Evolutionary conservation across 1,140 invertebrate species (phyloP).

Genomic region (Diprion similis): DNA sequence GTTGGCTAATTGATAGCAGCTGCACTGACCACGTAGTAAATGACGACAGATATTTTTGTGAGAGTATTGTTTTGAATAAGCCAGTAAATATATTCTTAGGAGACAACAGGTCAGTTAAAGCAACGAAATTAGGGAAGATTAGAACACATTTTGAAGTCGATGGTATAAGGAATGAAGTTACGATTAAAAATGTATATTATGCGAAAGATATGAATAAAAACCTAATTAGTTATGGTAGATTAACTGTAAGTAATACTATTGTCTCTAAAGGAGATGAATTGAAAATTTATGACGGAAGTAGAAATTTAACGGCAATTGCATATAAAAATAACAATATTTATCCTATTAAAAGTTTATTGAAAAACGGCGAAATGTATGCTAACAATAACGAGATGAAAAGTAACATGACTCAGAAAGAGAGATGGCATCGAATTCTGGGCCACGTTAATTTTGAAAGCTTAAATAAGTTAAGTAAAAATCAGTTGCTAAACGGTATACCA

Average conservation of each 20-base stretch:
- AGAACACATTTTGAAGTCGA: background rate
- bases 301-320: background rate
- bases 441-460: constrained; percentile 15
- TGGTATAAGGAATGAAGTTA: background rate
- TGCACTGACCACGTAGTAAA: constrained; percentile 13
- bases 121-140: constrained; percentile 13
- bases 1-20: background rate
- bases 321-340: background rate
- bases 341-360: background rate
- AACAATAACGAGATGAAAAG: background rate
- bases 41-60: constrained; percentile 3
- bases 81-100: constrained; percentile 7
- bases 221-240: background rate
- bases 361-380: background rate
- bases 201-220: background rate
- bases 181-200: background rate
- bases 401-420: constrained; percentile 6
- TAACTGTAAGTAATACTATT: background rate
- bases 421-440: constrained; percentile 15
- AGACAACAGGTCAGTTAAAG: background rate
- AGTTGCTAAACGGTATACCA: background rate
- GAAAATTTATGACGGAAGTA: constrained; percentile 13
- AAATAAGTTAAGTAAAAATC: constrained; percentile 5
- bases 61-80: background rate
- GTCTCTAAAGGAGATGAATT: background rate